phyloP scores from a whole-genome alignment of 2,113 vertebrate species.

The Prionailurus bengalensis region DNA sequence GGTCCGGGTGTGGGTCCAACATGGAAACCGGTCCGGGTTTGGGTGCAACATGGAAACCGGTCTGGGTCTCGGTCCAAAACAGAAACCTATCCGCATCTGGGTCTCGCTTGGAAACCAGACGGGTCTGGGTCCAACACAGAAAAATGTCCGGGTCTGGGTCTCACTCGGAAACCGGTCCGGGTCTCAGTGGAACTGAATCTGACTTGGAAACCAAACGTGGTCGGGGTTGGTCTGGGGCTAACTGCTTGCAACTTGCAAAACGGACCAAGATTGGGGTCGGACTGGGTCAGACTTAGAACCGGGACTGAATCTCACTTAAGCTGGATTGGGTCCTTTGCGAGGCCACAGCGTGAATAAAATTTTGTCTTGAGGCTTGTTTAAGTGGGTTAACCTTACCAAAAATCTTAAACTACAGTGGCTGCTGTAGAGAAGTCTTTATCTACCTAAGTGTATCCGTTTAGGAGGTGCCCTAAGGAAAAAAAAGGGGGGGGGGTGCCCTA shows the following conservation, averaged over 20 bases:
- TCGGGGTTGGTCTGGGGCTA: not conserved
- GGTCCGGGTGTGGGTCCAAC: not conserved
- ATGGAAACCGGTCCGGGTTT: not conserved
- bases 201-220: not conserved
- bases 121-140: not conserved
- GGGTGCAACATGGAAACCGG: no score
- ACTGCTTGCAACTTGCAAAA: not conserved
- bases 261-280: fast-evolving
- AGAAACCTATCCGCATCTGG: not conserved
- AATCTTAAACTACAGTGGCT: not conserved
- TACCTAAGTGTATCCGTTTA: not conserved
- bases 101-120: not conserved
- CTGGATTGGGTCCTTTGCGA: not conserved
- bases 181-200: not conserved
- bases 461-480: not conserved
- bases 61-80: not conserved
- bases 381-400: not conserved
- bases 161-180: not conserved
- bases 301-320: not conserved
- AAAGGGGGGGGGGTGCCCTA: not conserved
- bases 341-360: not conserved
- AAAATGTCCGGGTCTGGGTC: not conserved
- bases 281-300: not conserved
- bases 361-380: not conserved
- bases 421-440: not conserved